Conservation (phyloP, 2,113 vertebrate genomes). For the Martes martes region DNA sequence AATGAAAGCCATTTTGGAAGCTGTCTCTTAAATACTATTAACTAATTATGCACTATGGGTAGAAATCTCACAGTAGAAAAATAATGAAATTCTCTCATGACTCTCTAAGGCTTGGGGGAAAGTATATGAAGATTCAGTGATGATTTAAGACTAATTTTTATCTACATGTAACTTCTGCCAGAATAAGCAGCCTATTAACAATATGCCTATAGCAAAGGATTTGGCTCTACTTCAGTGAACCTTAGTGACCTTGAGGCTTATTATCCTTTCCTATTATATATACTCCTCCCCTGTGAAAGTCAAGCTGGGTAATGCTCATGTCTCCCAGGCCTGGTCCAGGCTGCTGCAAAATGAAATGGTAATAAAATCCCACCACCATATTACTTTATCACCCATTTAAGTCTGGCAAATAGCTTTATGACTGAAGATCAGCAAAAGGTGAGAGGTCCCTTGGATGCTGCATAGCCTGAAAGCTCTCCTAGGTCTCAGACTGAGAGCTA, state of each 20-base stretch:
- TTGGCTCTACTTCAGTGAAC: neutral
- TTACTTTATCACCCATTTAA: neutral
- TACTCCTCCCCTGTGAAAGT: neutral
- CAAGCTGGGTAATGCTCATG: neutral
- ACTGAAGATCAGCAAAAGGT: neutral
- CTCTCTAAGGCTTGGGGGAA: conserved; percentile 45
- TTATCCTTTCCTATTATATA: neutral
- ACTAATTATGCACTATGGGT: neutral
- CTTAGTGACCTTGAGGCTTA: neutral
- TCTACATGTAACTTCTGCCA: neutral
- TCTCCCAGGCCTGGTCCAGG: neutral
- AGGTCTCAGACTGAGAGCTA: neutral
- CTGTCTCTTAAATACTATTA: neutral
- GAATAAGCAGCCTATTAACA: conserved; percentile 15
- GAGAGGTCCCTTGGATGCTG: neutral
- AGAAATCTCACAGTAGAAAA: conserved; percentile 76
- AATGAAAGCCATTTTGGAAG: conserved; percentile 20
- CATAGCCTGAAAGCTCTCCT: neutral
- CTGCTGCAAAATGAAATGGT: neutral
- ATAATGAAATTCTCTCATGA: conserved; percentile 68
- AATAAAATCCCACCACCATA: neutral
- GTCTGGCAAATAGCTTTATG: neutral
- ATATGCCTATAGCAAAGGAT: neutral
- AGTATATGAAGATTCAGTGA: conserved; percentile 49
- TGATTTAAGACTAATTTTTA: conserved; percentile 59